Evolutionary conservation across 2,797 vertebrate species (phyloP).

Genomic region (Margarornis squamiger): DNA sequence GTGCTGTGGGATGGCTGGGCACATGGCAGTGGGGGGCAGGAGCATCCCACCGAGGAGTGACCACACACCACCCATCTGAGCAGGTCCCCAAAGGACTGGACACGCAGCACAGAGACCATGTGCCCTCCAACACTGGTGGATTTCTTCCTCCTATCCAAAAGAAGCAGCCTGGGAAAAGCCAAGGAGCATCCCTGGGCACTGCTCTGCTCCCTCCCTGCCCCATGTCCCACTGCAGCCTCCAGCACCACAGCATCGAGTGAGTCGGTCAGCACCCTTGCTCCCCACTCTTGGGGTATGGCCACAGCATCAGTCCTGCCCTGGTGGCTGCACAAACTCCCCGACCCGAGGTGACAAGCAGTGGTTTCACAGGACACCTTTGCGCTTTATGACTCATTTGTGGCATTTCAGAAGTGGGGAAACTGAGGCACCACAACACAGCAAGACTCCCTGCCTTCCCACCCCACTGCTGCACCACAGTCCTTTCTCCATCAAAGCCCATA

Average conservation of each 20-base stretch:
- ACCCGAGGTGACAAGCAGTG: rapidly evolving
- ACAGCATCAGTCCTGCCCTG: not conserved
- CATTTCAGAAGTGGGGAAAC: not conserved
- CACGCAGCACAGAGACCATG: rapidly evolving
- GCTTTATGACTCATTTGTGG: not conserved
- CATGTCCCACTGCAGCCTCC: not conserved
- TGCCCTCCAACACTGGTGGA: rapidly evolving
- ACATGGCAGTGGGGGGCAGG: not conserved
- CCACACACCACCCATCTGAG: not conserved
- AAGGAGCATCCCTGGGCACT: not conserved
- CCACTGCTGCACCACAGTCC: rapidly evolving
- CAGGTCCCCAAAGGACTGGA: not conserved
- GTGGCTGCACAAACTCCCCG: not conserved
- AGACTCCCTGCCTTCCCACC: not conserved
- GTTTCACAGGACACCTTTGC: not conserved
- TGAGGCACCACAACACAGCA: rapidly evolving
- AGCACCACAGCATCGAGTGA: rapidly evolving
- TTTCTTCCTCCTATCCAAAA: not conserved
- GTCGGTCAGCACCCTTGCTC: rapidly evolving
- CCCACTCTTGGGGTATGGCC: rapidly evolving
- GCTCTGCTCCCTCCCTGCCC: not conserved
- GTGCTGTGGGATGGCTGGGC: not conserved
- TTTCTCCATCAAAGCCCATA: not conserved
- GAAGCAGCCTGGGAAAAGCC: not conserved
- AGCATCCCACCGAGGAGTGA: not conserved